Evolutionary conservation across 2,888 invertebrate species (phyloP).

Genomic region (Anorthoa munda): DNA sequence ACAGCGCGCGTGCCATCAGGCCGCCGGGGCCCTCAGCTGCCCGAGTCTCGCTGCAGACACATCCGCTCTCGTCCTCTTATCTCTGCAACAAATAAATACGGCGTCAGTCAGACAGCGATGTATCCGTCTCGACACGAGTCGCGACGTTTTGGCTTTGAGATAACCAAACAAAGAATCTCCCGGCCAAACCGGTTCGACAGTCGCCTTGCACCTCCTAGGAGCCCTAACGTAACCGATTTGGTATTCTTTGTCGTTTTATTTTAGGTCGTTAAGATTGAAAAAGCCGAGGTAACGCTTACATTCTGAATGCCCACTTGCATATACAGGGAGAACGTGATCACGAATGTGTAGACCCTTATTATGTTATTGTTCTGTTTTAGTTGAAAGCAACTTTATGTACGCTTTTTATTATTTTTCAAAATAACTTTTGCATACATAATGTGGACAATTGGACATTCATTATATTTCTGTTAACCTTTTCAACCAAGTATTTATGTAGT

Average conservation of each 20-base stretch:
- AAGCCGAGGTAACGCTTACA: slow-evolving; percentile 69
- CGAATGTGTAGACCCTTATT: slow-evolving; percentile 56
- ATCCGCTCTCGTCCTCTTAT: slow-evolving; percentile 76
- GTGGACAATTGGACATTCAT: slow-evolving; percentile 4
- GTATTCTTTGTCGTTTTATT: slow-evolving; percentile 84
- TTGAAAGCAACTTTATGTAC: slow-evolving; percentile 38
- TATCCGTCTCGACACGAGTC: slow-evolving; percentile 70
- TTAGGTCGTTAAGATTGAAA: slow-evolving; percentile 78
- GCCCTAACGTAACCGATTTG: slow-evolving; percentile 85
- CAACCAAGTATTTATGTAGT: not conserved
- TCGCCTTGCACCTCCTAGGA: slow-evolving; percentile 83
- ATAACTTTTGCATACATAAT: slow-evolving; percentile 5
- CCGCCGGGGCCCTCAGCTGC: slow-evolving; percentile 85
- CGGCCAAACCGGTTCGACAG: slow-evolving; percentile 84
- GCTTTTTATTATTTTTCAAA: slow-evolving; percentile 36
- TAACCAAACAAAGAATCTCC: slow-evolving; percentile 84
- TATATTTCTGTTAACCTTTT: slow-evolving; percentile 14
- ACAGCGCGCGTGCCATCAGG: slow-evolving; percentile 84
- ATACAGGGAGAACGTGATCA: slow-evolving; percentile 71
- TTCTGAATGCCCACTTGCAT: slow-evolving; percentile 70
- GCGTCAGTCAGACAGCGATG: slow-evolving; percentile 73
- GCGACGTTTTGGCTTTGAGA: slow-evolving; percentile 78
- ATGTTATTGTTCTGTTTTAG: slow-evolving; percentile 44
- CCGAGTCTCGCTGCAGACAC: slow-evolving; percentile 78
- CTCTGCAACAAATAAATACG: slow-evolving; percentile 80